Evolutionary conservation across 2,113 vertebrate genomes (phyloP), one percentile per base, ranked within the genome.

Genomic region (Aplodontia rufa): DNA sequence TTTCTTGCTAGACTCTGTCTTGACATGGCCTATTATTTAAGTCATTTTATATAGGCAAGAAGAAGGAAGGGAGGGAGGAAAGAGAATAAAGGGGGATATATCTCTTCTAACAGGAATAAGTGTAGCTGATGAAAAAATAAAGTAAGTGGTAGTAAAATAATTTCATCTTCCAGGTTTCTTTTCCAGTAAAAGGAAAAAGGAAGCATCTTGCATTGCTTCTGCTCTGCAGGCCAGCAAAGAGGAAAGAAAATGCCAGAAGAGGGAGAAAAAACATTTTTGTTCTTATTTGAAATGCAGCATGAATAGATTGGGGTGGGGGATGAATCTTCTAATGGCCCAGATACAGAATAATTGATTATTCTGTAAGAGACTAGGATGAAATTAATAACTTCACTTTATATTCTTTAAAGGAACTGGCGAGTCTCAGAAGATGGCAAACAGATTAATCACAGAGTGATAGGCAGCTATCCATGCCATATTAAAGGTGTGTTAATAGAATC

Each of bases 401-500:
- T 78, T 88, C 74, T 40, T 58, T 79, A 37, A 83, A 93, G 71
- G 37, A 91, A 28, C 28, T 13, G 35, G 35, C 45, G 37, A 42
- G 51, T 20, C 66, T 92, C 2, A 1, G 49, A 40, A 83, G 68
- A 85, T 68, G 37, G 30, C 40, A 14, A 47, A 45, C 42, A 79
- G 6, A 45, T 35, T 30, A n/a, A 64, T 35, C 0, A 0, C 6
- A 10, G 51, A 90, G 22, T 40, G 84, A 72, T 10, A 5, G 64
- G 51, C 51, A 17, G 45, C 76, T 90, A 90, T 78, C 37, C 1
- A 13, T 53, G 72, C 47, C 37, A 42, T 47, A 87, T 69, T 93
- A 69, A 88, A 92, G 87, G 79, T 78, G 84, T 94, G 71, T 60
- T 84, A 95, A 95, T 58, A 71, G 35, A 84, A 83, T 93, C 53